A percentile compares a stretch with the other conserved stretches of the same genome.
Evolutionary conservation across 2,888 invertebrate species (phyloP).

Genomic region (Iphiclides podalirius): DNA sequence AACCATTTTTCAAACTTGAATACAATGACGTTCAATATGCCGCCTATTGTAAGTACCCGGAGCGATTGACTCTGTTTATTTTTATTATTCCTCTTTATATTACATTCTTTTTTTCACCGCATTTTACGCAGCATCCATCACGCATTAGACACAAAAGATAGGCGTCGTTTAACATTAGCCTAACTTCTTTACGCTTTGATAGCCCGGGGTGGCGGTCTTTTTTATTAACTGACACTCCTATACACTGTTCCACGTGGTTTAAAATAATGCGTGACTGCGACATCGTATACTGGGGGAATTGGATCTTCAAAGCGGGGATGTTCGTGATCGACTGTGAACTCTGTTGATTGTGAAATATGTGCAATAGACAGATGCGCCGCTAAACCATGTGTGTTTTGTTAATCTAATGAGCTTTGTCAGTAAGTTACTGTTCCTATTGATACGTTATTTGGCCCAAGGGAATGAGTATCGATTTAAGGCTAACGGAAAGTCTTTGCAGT

Average conservation of each 20-base stretch:
- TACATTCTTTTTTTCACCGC: conserved; percentile 42
- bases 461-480: conserved; percentile 50
- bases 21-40: conserved; percentile 50
- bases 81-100: conserved; percentile 46
- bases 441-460: conserved; percentile 54
- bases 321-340: conserved; percentile 43
- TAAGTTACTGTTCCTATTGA: conserved; percentile 63
- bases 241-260: conserved; percentile 39
- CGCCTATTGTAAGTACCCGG: conserved; percentile 52
- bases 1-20: conserved; percentile 56
- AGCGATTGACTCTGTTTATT: conserved; percentile 59
- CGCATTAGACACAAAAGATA: conserved; percentile 75
- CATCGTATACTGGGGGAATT: conserved; percentile 45
- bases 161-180: conserved; percentile 77
- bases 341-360: conserved; percentile 37
- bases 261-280: conserved; percentile 50
- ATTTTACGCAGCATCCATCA: conserved; percentile 71
- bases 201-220: conserved; percentile 51
- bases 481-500: conserved; percentile 41
- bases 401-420: conserved; percentile 71
- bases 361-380: conserved; percentile 62
- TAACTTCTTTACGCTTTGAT: conserved; percentile 79
- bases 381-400: conserved; percentile 73
- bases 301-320: conserved; percentile 44
- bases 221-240: conserved; percentile 38